Base-by-base conservation (phyloP, 2,797 vertebrate species). In the Sparidentex hasta region DNA sequence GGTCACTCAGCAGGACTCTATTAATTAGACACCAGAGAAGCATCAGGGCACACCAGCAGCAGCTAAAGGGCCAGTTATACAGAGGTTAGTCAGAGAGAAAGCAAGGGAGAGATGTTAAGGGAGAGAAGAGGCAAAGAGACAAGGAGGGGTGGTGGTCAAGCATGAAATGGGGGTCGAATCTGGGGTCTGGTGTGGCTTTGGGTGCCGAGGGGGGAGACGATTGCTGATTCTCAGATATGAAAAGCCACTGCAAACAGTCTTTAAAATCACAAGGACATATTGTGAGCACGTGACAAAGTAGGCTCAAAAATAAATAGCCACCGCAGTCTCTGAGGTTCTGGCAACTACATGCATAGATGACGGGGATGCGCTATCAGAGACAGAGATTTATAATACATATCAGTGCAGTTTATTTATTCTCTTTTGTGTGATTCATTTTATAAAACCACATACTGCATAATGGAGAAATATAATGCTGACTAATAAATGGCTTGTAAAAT, bases 11-110 rank as follows among this genome's bases (percentile, higher is more conserved):
- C 81, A 76, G 48, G 81, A 69, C 46, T 12, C 61, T 47, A 59
- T 82, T 87, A 86, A 89, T 85, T 87, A 84, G 64, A 84, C 63
- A 78, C 59, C 54, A 71, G 77, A 78, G 64, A 75, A 41, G 56
- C 50, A 76, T 78, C 74, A 68, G 11, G 55, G 21, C 76, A 85
- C 52, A 85, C 52, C 48, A 52, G 70, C 38, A 69, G 27, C 48
- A 67, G 54, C 48, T 54, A 55, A 61, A 71, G 64, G 58, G 62
- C 68, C 44, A 64, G 27, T 20, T 47, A 23, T 52, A 47, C 38
- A 11, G 41, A 79, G 25, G 52, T n/a, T 65, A 66, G 62, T 18
- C 43, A 55, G 56, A 48, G 47, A 66, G 41, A 67, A 48, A 25
- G 33, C 33, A 7, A 20, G n/a, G 27, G 41, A 16, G n/a, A 47